These are phyloP conservation scores for Macquaria australasica DNA, from an alignment of 2,113 vertebrate species.

Conservation along the genomic window DNA sequence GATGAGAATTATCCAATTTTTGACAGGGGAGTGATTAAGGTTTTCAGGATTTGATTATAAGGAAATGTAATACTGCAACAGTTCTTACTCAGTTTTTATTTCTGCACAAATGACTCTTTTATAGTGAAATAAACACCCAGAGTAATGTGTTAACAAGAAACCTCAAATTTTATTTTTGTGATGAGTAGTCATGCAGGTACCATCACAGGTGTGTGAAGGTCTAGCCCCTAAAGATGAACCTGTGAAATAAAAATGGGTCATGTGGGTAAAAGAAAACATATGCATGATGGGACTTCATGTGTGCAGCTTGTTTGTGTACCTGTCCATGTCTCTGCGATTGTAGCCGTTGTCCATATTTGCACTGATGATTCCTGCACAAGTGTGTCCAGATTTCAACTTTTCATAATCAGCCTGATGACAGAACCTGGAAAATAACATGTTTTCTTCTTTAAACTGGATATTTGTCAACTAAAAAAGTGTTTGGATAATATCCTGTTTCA, in stretches of 20 bases:
- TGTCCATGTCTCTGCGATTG: constrained; percentile 54
- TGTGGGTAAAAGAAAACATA: constrained; percentile 16
- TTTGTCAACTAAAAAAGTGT: background rate
- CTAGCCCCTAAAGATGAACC: constrained; percentile 60
- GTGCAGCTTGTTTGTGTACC: constrained; percentile 38
- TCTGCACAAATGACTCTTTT: background rate
- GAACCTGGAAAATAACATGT: constrained; percentile 48
- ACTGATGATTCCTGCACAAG: constrained; percentile 24
- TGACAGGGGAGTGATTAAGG: constrained; percentile 35
- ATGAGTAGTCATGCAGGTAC: background rate
- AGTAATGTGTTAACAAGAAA: background rate
- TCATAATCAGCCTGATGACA: constrained; percentile 1
- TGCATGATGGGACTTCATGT: background rate
- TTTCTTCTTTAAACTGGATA: background rate
- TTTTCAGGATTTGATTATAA: constrained; percentile 4
- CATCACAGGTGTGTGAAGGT: constrained; percentile 5
- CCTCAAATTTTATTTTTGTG: constrained; percentile 7
- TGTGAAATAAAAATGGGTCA: constrained; percentile 42
- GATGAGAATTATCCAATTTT: constrained; percentile 12
- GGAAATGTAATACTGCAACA: constrained; percentile 20
- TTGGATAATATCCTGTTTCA: background rate
- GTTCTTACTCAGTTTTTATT: constrained; percentile 1
- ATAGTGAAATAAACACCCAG: background rate
- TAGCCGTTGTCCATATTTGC: constrained; percentile 46
- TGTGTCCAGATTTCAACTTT: background rate